phyloP scores from a whole-genome alignment of 2,113 vertebrate genomes.

The Semnornis frantzii region DNA sequence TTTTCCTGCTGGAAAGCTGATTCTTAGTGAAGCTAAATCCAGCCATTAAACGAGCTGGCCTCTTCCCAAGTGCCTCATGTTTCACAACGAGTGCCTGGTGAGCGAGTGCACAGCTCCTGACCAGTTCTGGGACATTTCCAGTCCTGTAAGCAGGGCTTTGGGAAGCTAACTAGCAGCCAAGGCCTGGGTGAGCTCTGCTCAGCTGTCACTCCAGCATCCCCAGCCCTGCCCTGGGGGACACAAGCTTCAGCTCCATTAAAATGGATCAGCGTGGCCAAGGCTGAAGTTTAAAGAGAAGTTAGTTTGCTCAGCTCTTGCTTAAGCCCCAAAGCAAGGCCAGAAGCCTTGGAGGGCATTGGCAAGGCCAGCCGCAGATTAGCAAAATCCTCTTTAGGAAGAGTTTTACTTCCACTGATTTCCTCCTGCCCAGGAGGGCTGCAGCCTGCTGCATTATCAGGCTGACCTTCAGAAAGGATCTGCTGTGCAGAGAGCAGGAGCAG shows the following conservation, averaged over 20 bases:
- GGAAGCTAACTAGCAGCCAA: background rate
- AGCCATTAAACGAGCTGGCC: background rate
- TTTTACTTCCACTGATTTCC: constrained; percentile 53
- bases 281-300: constrained; percentile 30
- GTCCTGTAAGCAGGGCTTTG: fast-evolving
- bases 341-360: constrained; percentile 48
- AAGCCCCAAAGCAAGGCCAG: constrained; percentile 31
- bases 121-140: fast-evolving
- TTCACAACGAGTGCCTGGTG: background rate
- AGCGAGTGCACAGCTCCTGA: background rate
- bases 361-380: constrained; percentile 57
- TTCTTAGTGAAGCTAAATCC: background rate
- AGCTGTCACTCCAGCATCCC: background rate
- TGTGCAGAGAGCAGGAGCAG: background rate
- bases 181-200: background rate
- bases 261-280: background rate
- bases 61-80: background rate
- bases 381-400: constrained; percentile 63
- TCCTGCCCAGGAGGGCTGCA: background rate
- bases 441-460: background rate
- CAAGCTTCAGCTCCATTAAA: background rate
- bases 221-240: background rate
- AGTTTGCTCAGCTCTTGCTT: constrained; percentile 44
- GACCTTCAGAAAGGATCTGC: constrained; percentile 28
- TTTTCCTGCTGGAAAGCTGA: background rate